Evolutionary conservation across 2,797 vertebrate genomes (phyloP).

Genomic region (Melanotaenia parkinsoni): DNA sequence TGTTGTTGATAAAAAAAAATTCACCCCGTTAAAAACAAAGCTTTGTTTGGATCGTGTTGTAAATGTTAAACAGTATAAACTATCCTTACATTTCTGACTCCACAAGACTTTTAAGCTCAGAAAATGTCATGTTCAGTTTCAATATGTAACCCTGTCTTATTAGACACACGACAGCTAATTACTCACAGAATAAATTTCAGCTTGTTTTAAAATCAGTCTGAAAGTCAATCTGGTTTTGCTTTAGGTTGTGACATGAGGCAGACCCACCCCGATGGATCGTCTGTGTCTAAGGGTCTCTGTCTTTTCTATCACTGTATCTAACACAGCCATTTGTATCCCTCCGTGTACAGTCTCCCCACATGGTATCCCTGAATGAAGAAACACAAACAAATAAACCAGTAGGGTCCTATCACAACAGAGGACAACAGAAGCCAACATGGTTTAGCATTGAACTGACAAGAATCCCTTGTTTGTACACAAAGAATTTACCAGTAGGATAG

Average conservation of each 20-base stretch:
- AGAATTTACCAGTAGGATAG: constrained; percentile 68
- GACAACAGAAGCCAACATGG: constrained; percentile 57
- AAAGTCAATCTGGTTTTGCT: background rate
- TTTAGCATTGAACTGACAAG: constrained; percentile 69
- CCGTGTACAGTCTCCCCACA: constrained; percentile 3
- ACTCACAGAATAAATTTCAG: background rate
- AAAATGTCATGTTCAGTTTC: background rate
- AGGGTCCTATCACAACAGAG: constrained; percentile 62
- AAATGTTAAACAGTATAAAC: background rate
- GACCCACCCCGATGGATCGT: background rate
- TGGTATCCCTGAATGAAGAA: constrained; percentile 30
- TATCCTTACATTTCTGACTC: background rate
- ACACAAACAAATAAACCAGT: constrained; percentile 55
- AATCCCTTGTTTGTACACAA: constrained; percentile 80
- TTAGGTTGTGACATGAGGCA: background rate
- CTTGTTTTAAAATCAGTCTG: background rate
- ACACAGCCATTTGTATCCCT: constrained; percentile 2
- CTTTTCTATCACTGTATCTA: constrained; percentile 12
- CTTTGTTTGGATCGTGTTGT: background rate
- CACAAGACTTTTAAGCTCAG: background rate
- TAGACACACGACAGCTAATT: background rate
- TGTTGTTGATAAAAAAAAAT: background rate
- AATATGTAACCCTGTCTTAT: background rate
- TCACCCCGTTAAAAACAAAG: background rate
- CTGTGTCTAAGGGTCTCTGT: background rate